Conservation (phyloP, 2,888 invertebrate genomes). For the Netelia virgata region DNA sequence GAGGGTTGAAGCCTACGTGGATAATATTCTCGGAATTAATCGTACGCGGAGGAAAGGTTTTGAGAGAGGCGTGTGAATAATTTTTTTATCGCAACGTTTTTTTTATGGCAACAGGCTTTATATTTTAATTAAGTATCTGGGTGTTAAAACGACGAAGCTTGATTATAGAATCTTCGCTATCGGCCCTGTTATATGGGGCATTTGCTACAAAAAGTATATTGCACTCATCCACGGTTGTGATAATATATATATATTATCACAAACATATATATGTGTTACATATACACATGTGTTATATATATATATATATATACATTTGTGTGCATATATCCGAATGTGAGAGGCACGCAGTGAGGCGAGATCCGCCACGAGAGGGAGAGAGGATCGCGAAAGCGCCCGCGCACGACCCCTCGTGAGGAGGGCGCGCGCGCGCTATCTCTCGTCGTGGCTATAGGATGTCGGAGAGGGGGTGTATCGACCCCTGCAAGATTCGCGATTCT, state of each 20-base stretch:
- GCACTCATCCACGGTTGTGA: not conserved
- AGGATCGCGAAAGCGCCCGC: slow-evolving; percentile 68
- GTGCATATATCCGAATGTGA: not conserved
- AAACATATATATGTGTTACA: too few species aligned
- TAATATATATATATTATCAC: slow-evolving; percentile 19
- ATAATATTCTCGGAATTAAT: too few species aligned
- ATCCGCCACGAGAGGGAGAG: slow-evolving; percentile 23
- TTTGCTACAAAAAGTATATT: slow-evolving; percentile 19
- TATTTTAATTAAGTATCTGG: slow-evolving; percentile 31
- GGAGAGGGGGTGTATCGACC: slow-evolving; percentile 80
- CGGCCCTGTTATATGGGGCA: slow-evolving; percentile 27
- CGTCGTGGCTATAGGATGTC: slow-evolving; percentile 49
- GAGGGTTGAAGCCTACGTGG: too few species aligned
- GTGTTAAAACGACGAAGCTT: slow-evolving; percentile 12
- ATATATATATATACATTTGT: not conserved
- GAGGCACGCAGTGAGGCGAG: slow-evolving; percentile 19
- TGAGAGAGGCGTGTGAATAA: not conserved
- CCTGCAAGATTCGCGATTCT: slow-evolving; percentile 79
- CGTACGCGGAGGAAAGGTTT: too few species aligned
- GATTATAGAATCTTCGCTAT: slow-evolving; percentile 24
- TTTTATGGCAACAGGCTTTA: not conserved
- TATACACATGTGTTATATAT: not conserved
- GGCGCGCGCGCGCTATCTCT: slow-evolving; percentile 36
- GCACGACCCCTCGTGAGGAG: slow-evolving; percentile 57
- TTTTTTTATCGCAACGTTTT: not conserved